These are phyloP conservation scores for Sebastes elongatus DNA, from an alignment of 2,797 vertebrate genomes.

Conservation along the genomic window DNA sequence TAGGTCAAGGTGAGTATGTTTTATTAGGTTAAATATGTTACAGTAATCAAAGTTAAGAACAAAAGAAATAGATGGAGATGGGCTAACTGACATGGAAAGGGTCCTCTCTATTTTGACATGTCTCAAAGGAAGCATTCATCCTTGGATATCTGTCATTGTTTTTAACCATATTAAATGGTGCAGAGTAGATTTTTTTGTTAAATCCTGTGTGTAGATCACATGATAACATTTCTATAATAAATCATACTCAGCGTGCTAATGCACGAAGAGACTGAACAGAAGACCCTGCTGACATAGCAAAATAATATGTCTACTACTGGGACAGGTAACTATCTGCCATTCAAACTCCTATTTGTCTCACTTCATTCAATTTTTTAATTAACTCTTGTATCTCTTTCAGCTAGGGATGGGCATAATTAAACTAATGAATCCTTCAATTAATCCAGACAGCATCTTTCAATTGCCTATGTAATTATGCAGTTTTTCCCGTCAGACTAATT, in stretches of 20 bases:
- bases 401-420: slow-evolving; percentile 60
- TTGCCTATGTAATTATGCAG: background rate
- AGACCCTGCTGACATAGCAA: slow-evolving; percentile 99
- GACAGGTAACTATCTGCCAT: slow-evolving; percentile 99
- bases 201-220: slow-evolving; percentile 97
- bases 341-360: slow-evolving; percentile 96
- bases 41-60: slow-evolving; percentile 31
- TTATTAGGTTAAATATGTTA: slow-evolving; percentile 42
- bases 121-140: slow-evolving; percentile 63
- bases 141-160: slow-evolving; percentile 75
- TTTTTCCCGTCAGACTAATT: background rate
- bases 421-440: slow-evolving; percentile 7
- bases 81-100: slow-evolving; percentile 61
- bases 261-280: slow-evolving; percentile 99
- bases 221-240: slow-evolving; percentile 99
- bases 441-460: background rate
- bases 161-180: slow-evolving; percentile 73
- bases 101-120: slow-evolving; percentile 56
- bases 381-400: slow-evolving; percentile 68
- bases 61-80: slow-evolving; percentile 78
- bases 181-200: slow-evolving; percentile 89
- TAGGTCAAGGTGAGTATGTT: slow-evolving; percentile 93
- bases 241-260: slow-evolving; percentile 99
- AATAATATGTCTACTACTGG: slow-evolving; percentile 99
- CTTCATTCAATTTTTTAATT: slow-evolving; percentile 69